Base-by-base conservation (phyloP, 2,888 invertebrate species). In the Meteorus cinctellus region DNA sequence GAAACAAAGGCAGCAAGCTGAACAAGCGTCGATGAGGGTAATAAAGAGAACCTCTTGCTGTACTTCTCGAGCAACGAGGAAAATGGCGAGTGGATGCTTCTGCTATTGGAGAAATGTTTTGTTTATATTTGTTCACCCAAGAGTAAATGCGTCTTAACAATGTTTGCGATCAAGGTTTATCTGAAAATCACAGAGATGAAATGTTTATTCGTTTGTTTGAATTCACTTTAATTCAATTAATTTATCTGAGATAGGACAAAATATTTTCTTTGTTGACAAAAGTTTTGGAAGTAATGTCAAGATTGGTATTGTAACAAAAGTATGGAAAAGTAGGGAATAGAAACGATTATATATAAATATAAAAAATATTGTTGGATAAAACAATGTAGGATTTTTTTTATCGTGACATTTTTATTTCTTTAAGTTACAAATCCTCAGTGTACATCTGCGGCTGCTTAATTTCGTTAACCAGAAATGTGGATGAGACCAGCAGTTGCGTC, bases 1-100 rank as follows among this genome's bases (percentile, higher is more conserved):
- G n/a, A 62, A 31, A 65, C 51, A 55, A 48, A n/a, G 55, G 36
- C 51, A 24, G 27, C 29, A 65, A 55, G 51, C 34, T 27, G 41
- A 29, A 24, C 41, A 31, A 55, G 59, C 36, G n/a, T 59, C 62
- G 68, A 60, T 60, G 74, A 41, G 14, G 59, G 45, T 68, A 68
- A 62, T 74, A 62, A 74, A 74, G 45, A 19, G n/a, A 55, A 55
- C 19, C 19, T 19, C 19, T 19, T 2, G 8, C 14, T 31, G 41
- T 29, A n/a, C n/a, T 51, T 14, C 31, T 63, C 31, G 24, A n/a
- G 51, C 48, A 16, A 48, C 48, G 41, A 66, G 27, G 41, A 27
- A 45, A 55, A 55, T 48, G 48, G 48, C 48, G n/a, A 66, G 55
- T 19, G 36, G 19, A 66, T 55, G 27, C 36, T 31, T 36, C n/a